Evolutionary conservation across 2,113 vertebrate genomes (phyloP).

Genomic region (Acanthisitta chloris): DNA sequence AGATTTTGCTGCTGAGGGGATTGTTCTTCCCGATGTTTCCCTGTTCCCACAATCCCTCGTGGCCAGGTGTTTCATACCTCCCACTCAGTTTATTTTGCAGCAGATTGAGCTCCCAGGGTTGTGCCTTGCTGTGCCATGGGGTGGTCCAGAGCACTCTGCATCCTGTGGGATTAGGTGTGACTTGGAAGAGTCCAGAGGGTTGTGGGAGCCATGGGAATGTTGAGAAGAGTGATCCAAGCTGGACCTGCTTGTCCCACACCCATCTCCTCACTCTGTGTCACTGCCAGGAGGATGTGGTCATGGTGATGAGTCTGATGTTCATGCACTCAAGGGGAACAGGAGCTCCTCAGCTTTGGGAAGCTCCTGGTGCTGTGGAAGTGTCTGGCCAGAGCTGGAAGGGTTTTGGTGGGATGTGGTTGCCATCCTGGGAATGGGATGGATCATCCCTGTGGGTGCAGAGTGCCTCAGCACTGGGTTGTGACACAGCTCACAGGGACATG

Average conservation of each 20-base stretch:
- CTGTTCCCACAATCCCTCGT: rapidly evolving
- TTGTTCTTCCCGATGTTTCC: neutral
- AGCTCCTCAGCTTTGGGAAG: neutral
- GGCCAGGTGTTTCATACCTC: neutral
- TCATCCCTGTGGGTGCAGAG: neutral
- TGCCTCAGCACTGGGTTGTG: neutral
- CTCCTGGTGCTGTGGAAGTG: neutral
- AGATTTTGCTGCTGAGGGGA: neutral
- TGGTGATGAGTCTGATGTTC: rapidly evolving
- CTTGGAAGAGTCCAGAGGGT: rapidly evolving
- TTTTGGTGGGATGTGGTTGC: neutral
- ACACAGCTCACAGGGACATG: rapidly evolving
- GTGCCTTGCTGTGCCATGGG: neutral
- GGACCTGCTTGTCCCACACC: neutral
- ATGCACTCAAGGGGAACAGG: rapidly evolving
- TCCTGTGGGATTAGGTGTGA: neutral
- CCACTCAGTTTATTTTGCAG: rapidly evolving
- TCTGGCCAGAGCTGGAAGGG: neutral
- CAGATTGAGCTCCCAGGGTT: too few species aligned
- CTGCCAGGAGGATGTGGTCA: too few species aligned
- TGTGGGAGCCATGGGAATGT: neutral
- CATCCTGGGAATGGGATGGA: rapidly evolving
- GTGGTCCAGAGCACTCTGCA: neutral
- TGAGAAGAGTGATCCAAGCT: neutral
- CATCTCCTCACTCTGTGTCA: rapidly evolving